Evolutionary conservation across 1,140 invertebrate species (phyloP), one percentile per base, ranked within the genome.

Genomic region (Acromyrmex charruanus): DNA sequence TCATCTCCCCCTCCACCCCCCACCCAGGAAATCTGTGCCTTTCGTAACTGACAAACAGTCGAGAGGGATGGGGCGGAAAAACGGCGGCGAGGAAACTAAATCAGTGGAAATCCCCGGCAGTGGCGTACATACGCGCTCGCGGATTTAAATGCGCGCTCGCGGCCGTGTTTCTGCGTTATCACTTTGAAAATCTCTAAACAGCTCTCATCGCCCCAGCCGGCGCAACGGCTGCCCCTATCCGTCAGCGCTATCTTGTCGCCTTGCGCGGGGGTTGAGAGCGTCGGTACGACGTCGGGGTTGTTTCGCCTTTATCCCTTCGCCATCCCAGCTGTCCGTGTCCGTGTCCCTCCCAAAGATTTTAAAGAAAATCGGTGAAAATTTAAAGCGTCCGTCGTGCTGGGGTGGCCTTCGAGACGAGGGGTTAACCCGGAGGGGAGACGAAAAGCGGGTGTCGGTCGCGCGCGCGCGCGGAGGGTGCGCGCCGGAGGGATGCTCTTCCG

Each of bases 281-380:
- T n/a, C 18, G 61, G 66, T 61, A 77, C 55, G 69, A 53, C 51
- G 14, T 18, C 58, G 49, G 39, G 85, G 69, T 71, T 88, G 79
- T 85, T 90, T 89, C 77, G 86, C 89, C 74, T 71, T 77, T 55
- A 81, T 85, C 86, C 72, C 44, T 16, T 69, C 18, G 66, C 84
- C 58, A 21, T 85, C 80, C 81, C 74, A 66, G 68, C 35, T 79
- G 65, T 86, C 63, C 28, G 61, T 61, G 61, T 82, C 55, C 66
- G 61, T 39, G 58, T 87, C 85, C 66, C 71, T 87, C 68, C 69
- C 55, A 65, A 88, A 90, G 91, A 94, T 94, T 95, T 95, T 95
- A 93, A 95, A 95, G 93, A 94, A 95, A 95, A 94, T 93, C 89
- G 88, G 86, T 87, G 93, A 93, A 95, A 95, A 95, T 95, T 95